Evolutionary conservation across 2,113 vertebrate species (phyloP).

Genomic region (Megaceryle torquata): DNA sequence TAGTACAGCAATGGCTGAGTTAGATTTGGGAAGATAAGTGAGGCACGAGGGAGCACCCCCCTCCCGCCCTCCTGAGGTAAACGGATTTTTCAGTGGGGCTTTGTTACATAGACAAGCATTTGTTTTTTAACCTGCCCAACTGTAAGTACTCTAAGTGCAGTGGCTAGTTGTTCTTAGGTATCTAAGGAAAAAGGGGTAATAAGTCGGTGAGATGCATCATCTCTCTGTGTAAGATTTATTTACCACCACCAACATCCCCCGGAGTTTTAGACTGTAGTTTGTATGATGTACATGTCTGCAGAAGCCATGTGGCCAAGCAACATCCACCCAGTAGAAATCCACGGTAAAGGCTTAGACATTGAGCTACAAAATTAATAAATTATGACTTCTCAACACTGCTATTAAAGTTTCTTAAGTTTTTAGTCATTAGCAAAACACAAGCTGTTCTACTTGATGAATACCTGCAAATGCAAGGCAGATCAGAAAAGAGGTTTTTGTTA

Average conservation of each 20-base stretch:
- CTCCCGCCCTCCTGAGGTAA: not conserved
- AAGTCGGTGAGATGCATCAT: not conserved
- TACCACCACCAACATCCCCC: no score
- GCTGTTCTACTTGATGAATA: not conserved
- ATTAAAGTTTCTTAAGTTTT: not conserved
- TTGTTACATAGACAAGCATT: not conserved
- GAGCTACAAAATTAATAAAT: not conserved
- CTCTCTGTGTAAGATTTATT: not conserved
- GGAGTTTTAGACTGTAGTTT: not conserved
- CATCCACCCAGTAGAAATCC: not conserved
- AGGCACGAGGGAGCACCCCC: not conserved
- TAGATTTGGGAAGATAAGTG: not conserved
- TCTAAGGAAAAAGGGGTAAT: not conserved
- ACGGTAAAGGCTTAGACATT: not conserved
- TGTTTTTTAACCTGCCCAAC: not conserved
- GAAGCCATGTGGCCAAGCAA: not conserved
- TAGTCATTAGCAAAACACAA: not conserved
- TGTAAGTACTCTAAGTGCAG: not conserved
- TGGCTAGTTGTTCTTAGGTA: not conserved
- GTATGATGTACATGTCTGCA: rapidly evolving
- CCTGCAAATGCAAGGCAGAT: not conserved
- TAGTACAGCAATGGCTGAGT: not conserved
- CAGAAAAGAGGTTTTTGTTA: not conserved
- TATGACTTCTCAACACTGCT: not conserved
- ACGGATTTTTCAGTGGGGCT: not conserved